A percentile compares a stretch with the other conserved stretches of the same genome.
Conservation (phyloP, 2,113 vertebrate species). For the Columba livia region DNA sequence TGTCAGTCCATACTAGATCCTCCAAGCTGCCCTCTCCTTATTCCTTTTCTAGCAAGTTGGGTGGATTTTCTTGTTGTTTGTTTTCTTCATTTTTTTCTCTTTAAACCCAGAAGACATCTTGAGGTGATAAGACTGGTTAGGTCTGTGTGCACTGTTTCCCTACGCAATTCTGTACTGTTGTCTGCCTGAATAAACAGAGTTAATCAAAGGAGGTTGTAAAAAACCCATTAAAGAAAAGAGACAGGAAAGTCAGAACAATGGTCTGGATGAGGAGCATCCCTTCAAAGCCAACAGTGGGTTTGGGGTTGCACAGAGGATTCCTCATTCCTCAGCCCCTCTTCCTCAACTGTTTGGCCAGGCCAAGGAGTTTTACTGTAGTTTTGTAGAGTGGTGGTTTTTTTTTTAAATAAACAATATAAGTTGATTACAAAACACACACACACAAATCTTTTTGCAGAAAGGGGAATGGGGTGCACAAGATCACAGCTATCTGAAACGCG, state of each 20-base stretch:
- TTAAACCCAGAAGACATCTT: neutral
- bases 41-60: neutral
- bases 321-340: neutral
- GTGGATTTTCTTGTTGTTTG: neutral
- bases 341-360: neutral
- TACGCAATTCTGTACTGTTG: neutral
- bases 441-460: neutral
- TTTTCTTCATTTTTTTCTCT: fast-evolving
- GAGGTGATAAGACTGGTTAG: neutral
- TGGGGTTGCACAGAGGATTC: neutral
- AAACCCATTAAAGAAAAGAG: neutral
- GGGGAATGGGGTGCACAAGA: neutral
- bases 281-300: neutral
- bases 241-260: slow-evolving; percentile 30
- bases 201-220: neutral
- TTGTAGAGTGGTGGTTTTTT: fast-evolving
- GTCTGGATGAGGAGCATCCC: neutral
- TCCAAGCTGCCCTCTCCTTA: neutral
- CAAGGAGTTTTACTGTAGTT: neutral
- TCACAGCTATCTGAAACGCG: neutral
- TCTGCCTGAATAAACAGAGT: neutral
- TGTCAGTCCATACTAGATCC: neutral
- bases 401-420: neutral
- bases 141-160: neutral
- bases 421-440: neutral